Percentiles rank a stretch among this genome's conserved stretches.
Evolutionary conservation across 1,140 invertebrate genomes (phyloP).

Genomic region (Drosophila repletoides): DNA sequence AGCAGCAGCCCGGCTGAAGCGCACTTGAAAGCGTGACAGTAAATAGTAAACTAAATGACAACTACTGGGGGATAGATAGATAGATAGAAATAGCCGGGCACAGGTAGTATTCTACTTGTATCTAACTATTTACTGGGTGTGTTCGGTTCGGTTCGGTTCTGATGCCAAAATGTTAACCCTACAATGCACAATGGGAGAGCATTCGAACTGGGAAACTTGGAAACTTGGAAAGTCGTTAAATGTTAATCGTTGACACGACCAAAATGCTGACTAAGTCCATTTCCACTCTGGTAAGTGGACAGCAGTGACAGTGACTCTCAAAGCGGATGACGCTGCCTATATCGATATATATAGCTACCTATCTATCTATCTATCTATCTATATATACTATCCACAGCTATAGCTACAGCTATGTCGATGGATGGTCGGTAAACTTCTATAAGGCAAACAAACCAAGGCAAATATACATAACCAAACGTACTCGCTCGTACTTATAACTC

Average conservation of each 20-base stretch:
- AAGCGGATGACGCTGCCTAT: conserved; percentile 7
- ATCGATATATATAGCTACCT: background rate
- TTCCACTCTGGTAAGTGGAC: conserved; percentile 5
- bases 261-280: conserved; percentile 62
- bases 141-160: too few species aligned
- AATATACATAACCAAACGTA: conserved; percentile 19
- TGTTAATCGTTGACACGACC: conserved; percentile 77
- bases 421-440: conserved; percentile 40
- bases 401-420: conserved; percentile 9
- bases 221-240: conserved; percentile 61
- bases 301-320: conserved; percentile 16
- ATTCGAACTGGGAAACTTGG: background rate
- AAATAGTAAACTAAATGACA: conserved; percentile 79
- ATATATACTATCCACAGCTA: background rate
- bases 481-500: background rate
- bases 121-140: conserved; percentile 54
- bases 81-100: conserved; percentile 64
- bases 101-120: conserved; percentile 44
- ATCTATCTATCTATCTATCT: too few species aligned
- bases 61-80: conserved; percentile 75
- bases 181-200: conserved; percentile 21
- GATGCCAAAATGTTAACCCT: conserved; percentile 76
- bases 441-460: conserved; percentile 36
- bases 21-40: conserved; percentile 76
- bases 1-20: conserved; percentile 30